Conservation (phyloP, 2,888 invertebrate species). For the Drosophila trichaetosa region DNA sequence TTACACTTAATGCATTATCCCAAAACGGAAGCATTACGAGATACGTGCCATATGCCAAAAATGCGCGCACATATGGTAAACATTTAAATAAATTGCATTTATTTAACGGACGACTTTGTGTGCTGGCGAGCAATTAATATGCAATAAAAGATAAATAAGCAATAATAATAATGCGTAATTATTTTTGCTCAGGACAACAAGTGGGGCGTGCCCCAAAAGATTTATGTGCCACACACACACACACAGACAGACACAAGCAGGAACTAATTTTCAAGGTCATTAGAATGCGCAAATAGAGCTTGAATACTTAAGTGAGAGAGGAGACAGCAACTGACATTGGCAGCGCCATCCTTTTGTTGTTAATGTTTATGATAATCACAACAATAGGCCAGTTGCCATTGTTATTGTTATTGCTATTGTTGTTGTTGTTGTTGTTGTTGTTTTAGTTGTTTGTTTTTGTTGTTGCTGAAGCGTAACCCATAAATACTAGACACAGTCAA, state of each 20-base stretch:
- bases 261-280: slow-evolving; percentile 84
- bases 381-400: slow-evolving; percentile 67
- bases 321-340: slow-evolving; percentile 51
- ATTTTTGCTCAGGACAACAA: slow-evolving; percentile 38
- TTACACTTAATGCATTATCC: slow-evolving; percentile 62
- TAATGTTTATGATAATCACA: slow-evolving; percentile 79
- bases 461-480: slow-evolving; percentile 74
- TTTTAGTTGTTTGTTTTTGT: slow-evolving; percentile 27
- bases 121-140: slow-evolving; percentile 63
- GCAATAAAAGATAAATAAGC: slow-evolving; percentile 75
- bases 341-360: slow-evolving; percentile 74
- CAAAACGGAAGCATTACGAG: slow-evolving; percentile 61
- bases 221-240: slow-evolving; percentile 44
- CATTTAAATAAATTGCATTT: slow-evolving; percentile 59
- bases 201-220: slow-evolving; percentile 44
- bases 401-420: slow-evolving; percentile 43
- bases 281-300: slow-evolving; percentile 71
- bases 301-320: slow-evolving; percentile 24
- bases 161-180: slow-evolving; percentile 66
- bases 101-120: slow-evolving; percentile 42
- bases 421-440: slow-evolving; percentile 34
- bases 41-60: slow-evolving; percentile 48
- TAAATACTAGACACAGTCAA: slow-evolving; percentile 78
- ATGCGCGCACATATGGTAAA: slow-evolving; percentile 40
- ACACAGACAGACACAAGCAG: slow-evolving; percentile 48